Evolutionary conservation across 2,888 invertebrate species (phyloP).

Genomic region (Tyria jacobaeae): DNA sequence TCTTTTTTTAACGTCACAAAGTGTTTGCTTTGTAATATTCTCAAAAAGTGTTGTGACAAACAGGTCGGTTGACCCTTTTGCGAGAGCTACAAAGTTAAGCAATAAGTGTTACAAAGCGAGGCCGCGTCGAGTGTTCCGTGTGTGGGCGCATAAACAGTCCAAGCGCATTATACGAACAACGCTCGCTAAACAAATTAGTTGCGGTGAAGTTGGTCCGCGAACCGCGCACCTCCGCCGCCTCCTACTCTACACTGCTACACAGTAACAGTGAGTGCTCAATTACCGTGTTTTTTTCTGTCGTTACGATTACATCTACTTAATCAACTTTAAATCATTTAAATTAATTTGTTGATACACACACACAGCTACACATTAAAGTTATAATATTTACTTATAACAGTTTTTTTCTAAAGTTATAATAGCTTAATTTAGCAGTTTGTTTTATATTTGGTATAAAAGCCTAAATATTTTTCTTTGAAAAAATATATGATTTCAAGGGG

Average conservation of each 20-base stretch:
- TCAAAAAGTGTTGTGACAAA: constrained; percentile 24
- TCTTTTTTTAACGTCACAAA: neutral
- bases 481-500: too few species aligned
- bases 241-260: too few species aligned
- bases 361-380: too few species aligned
- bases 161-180: constrained; percentile 28
- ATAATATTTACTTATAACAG: too few species aligned
- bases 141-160: constrained; percentile 10
- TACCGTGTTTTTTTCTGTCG: neutral
- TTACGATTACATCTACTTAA: too few species aligned
- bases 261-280: neutral
- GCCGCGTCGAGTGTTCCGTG: constrained; percentile 3
- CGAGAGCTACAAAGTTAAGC: constrained; percentile 41
- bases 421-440: too few species aligned
- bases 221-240: neutral
- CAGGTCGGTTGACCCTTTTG: constrained; percentile 21
- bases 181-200: constrained; percentile 46
- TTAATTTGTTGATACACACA: too few species aligned
- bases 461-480: too few species aligned
- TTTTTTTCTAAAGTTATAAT: too few species aligned
- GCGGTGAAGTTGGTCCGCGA: constrained; percentile 27
- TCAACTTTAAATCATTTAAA: too few species aligned
- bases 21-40: constrained; percentile 6
- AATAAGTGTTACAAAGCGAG: constrained; percentile 39
- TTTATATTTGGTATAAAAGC: too few species aligned